phyloP scores from a whole-genome alignment of 2,888 invertebrate genomes.

The Ecliptopera silaceata region DNA sequence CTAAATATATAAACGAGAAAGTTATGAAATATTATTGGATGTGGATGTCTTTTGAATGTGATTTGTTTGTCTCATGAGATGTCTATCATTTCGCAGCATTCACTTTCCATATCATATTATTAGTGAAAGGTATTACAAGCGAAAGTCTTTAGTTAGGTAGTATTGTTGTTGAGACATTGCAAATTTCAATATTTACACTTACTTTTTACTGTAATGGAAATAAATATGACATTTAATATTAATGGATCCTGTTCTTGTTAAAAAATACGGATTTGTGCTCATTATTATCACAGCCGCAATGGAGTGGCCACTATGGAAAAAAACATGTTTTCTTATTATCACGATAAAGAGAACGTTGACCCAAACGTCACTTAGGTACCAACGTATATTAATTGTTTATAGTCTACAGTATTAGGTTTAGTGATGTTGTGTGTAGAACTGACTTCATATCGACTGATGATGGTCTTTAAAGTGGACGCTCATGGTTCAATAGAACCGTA shows the following conservation, averaged over 20 bases:
- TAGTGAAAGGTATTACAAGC: slow-evolving; percentile 64
- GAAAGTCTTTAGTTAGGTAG: slow-evolving; percentile 46
- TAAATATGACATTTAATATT: background rate
- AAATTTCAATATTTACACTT: slow-evolving; percentile 9
- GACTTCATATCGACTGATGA: background rate
- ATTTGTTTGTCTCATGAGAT: slow-evolving; percentile 14
- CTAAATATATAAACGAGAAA: slow-evolving; percentile 1
- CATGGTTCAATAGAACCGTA: slow-evolving; percentile 17
- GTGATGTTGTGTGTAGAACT: slow-evolving; percentile 7
- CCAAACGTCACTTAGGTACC: too few relatives aligned
- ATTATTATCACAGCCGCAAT: background rate
- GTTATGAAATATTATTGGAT: slow-evolving; percentile 3
- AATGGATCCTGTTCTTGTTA: too few relatives aligned
- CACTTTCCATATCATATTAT: slow-evolving; percentile 53
- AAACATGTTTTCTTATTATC: background rate
- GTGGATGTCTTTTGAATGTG: slow-evolving; percentile 11
- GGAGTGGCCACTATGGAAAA: too few relatives aligned
- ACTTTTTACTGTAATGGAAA: background rate
- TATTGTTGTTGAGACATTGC: slow-evolving; percentile 33
- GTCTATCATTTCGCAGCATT: slow-evolving; percentile 42
- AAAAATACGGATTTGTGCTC: background rate
- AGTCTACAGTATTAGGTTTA: slow-evolving; percentile 2
- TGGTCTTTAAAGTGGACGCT: slow-evolving; percentile 15
- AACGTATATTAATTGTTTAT: too few relatives aligned
- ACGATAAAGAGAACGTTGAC: background rate